Evolutionary conservation across 2,888 invertebrate species (phyloP), one percentile per base, ranked within the genome.

Genomic region (Heterodera filipjevi): DNA sequence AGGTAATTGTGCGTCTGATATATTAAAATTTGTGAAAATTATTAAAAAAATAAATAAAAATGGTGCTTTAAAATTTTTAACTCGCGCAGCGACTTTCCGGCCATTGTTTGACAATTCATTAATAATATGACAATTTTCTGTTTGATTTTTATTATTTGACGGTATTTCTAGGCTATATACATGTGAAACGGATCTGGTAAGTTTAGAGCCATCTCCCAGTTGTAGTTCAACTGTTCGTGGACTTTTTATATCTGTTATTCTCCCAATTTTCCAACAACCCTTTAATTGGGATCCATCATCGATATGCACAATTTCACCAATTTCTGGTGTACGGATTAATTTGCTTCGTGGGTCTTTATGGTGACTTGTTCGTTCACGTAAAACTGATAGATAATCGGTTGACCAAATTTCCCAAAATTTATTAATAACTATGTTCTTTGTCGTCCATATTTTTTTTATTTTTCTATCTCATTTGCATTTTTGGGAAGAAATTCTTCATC

Each of bases 181-280:
- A 16, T 71, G 71, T 12, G 46, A 49, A 3, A 53, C 46, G 1
- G 71, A 35, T 6, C 71, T 10, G 3, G 30, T 33, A 49, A 71
- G 30, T 35, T 30, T 35, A 5, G 46, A 14, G 2, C 71, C 71
- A 71, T 71, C 53, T 10, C 71, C 71, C 3, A 71, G 27, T 33
- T 33, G 46, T 3, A 71, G 14, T 71, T 35, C 53, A 27, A 71
- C 53, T 16, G 71, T 27, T 30, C 71, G 8, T 2, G 46, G 46
- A 16, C 53, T 71, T 30, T 30, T 35, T 3, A 49, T 71, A 27
- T 5, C 35, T 30, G 30, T 33, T 10, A 71, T 35, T 71, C 32
- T 71, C 16, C 71, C 71, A 14, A 71, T 71, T 71, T 71, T 71
- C 71, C 71, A 71, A 16, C 33, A 30, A 27, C 71, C 71, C 16